phyloP scores from a whole-genome alignment of 2,888 invertebrate species.

The Sabatieria punctata region DNA sequence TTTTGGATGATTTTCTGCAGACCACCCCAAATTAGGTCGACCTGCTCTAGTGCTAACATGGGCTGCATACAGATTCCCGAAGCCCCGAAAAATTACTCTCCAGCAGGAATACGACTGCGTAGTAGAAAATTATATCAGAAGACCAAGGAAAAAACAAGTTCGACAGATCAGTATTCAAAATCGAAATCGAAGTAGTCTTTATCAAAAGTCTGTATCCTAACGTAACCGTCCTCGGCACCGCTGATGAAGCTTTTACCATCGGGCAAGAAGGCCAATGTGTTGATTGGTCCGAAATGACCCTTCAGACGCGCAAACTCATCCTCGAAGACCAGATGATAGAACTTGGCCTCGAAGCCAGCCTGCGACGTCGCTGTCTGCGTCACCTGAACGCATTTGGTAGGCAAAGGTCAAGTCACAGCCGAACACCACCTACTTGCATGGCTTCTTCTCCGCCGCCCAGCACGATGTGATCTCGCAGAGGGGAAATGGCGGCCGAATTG shows the following conservation, averaged over 20 bases:
- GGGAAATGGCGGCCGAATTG: conserved; percentile 92
- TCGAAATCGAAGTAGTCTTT: conserved; percentile 86
- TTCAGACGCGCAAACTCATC: conserved; percentile 94
- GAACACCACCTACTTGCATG: conserved; percentile 56
- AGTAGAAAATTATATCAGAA: too few relatives aligned
- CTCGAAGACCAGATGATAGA: conserved; percentile 87
- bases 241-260: conserved; percentile 85
- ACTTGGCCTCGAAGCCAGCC: conserved; percentile 87
- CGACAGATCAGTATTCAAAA: conserved; percentile 66
- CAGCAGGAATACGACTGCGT: too few relatives aligned
- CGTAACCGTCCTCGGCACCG: conserved; percentile 97
- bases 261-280: conserved; percentile 92
- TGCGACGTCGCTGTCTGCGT: conserved; percentile 79
- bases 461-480: conserved; percentile 76
- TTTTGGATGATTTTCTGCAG: too few relatives aligned
- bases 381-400: conserved; percentile 13
- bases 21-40: too few relatives aligned
- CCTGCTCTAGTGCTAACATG: too few relatives aligned
- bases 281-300: conserved; percentile 95
- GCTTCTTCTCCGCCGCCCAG: conserved; percentile 99
- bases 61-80: too few relatives aligned
- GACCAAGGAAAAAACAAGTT: too few relatives aligned
- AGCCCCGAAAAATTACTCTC: too few relatives aligned
- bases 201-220: conserved; percentile 87
- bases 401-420: not conserved